Base-by-base conservation (phyloP, 2,797 vertebrate genomes). In the Typhlichthys eigenmanni region DNA sequence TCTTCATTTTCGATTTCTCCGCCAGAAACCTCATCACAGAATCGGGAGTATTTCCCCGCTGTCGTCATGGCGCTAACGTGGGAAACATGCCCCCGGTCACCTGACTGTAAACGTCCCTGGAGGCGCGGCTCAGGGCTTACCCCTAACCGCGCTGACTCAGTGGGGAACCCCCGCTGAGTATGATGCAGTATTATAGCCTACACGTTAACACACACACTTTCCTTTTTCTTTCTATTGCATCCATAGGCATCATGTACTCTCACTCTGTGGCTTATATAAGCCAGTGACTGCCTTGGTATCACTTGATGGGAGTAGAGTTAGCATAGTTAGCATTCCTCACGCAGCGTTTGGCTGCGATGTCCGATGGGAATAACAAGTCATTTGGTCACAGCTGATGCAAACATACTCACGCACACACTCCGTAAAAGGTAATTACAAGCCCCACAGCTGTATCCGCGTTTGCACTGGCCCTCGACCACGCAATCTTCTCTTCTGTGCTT, bases 81-180 rank as follows among this genome's bases (percentile, higher is more conserved):
- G 52, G 29, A 81, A n/a, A 70, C 68, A 72, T 78, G 55, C 79
- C 84, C 54, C 68, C 79, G 50, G 78, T 82, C 82, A 87, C 75
- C 82, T 85, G 82, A 82, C 62, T 66, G 69, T 66, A 76, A 78
- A 76, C 55, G 70, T 77, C 71, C 79, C 58, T 2, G 66, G 47
- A 45, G 9, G 69, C 80, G 79, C 17, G 79, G 84, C 3, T 71
- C 76, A 45, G 56, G 84, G 81, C 82, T 76, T 83, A 89, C 74
- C 78, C 87, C 74, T 85, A 55, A 64, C 53, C 10, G 24, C 0
- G 51, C 65, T 84, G 80, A 87, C 72, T 88, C 83, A 83, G 61
- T 8, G 49, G 67, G 59, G 76, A 69, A 68, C 65, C 76, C 64
- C 75, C 80, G 81, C 6, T 0, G 65, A 66, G 66, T 70, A 57